Conservation (phyloP, 1,140 invertebrate genomes). For the Muscidifurax raptorellus region DNA sequence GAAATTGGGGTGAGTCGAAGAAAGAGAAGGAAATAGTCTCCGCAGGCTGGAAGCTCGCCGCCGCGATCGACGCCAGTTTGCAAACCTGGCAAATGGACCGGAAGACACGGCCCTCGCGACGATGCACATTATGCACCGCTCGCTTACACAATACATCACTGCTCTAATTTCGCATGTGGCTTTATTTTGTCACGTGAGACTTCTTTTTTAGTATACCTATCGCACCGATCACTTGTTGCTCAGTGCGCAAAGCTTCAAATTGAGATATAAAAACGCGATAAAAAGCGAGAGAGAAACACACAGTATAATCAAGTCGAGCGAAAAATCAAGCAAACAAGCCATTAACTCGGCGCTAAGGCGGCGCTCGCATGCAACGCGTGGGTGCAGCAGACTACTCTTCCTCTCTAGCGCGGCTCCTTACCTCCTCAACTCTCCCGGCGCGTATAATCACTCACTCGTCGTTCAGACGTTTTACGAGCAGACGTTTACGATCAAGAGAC, state of each 20-base stretch:
- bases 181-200: too few relatives aligned
- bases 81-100: slow-evolving; percentile 70
- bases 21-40: background rate
- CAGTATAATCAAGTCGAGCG: background rate
- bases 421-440: background rate
- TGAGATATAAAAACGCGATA: background rate
- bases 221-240: too few relatives aligned
- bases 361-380: background rate
- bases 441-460: slow-evolving; percentile 31
- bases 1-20: slow-evolving; percentile 15
- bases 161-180: background rate
- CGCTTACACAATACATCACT: slow-evolving; percentile 7
- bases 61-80: slow-evolving; percentile 63
- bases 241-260: background rate
- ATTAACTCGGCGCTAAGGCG: background rate
- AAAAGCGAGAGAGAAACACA: background rate
- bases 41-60: background rate
- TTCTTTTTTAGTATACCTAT: too few relatives aligned
- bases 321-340: slow-evolving; percentile 1
- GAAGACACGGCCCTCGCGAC: slow-evolving; percentile 55
- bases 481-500: slow-evolving; percentile 19
- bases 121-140: background rate
- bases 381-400: background rate
- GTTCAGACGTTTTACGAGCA: slow-evolving; percentile 24
- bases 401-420: background rate